Evolutionary conservation across 1,140 invertebrate species (phyloP).

Genomic region (Mamestra configurata): DNA sequence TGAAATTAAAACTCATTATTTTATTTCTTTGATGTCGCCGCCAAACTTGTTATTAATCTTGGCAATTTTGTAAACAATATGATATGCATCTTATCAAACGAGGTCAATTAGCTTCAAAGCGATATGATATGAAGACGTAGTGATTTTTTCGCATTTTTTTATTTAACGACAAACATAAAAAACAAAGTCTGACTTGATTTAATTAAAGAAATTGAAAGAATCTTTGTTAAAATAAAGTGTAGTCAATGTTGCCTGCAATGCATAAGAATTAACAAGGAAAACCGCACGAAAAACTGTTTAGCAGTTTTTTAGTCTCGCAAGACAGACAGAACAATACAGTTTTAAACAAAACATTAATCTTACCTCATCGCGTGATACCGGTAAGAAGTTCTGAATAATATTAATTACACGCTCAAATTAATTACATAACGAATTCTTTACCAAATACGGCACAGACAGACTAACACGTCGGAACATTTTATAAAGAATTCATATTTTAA

Average conservation of each 20-base stretch:
- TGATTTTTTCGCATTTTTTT: too few species aligned
- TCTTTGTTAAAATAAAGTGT: not conserved
- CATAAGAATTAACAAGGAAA: not conserved
- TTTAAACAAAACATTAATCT: constrained; percentile 14
- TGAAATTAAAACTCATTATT: constrained; percentile 32
- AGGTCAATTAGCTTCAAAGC: constrained; percentile 4
- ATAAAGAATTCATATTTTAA: constrained; percentile 73
- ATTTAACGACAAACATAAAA: too few species aligned
- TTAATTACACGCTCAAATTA: constrained; percentile 45
- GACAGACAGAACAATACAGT: not conserved
- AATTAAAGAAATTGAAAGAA: too few species aligned
- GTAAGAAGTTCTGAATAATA: constrained; percentile 1
- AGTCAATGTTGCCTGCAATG: not conserved
- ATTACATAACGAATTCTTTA: constrained; percentile 31
- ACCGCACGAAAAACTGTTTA: not conserved
- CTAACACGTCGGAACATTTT: constrained; percentile 10
- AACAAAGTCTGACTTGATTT: too few species aligned
- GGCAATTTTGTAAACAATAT: not conserved
- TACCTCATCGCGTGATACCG: constrained; percentile 42
- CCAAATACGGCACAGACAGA: constrained; percentile 22
- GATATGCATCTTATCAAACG: constrained; percentile 7
- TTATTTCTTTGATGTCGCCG: constrained; percentile 6
- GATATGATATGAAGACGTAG: not conserved
- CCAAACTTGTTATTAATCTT: not conserved
- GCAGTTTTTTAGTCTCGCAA: not conserved